These are phyloP conservation scores for Manis javanica DNA, from an alignment of 2,797 vertebrate species.

Conservation along the genomic window DNA sequence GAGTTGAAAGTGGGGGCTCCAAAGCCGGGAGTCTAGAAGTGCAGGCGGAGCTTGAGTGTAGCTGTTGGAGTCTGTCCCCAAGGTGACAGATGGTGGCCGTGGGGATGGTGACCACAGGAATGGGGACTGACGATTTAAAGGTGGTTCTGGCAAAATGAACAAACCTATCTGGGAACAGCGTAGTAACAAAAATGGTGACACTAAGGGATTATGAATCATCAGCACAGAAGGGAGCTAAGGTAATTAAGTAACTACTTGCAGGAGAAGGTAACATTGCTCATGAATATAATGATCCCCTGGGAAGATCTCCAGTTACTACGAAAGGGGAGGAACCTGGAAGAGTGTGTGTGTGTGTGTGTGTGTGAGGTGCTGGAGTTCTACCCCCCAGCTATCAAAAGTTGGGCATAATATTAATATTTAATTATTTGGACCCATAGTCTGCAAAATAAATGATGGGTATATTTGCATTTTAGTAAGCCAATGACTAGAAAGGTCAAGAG, in stretches of 20 bases:
- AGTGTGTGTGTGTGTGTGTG: neutral
- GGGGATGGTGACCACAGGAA: neutral
- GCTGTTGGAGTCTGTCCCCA: neutral
- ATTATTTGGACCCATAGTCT: neutral
- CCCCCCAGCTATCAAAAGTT: neutral
- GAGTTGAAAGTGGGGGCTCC: rapidly evolving
- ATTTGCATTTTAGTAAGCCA: neutral
- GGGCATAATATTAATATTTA: neutral
- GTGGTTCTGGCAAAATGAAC: neutral
- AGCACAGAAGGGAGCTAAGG: neutral
- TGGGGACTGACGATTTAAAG: neutral
- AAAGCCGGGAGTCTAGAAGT: too few relatives aligned
- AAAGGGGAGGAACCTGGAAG: neutral
- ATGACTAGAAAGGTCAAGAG: neutral
- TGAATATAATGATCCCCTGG: neutral
- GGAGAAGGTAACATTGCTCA: neutral
- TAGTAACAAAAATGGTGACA: neutral
- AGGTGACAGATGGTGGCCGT: neutral
- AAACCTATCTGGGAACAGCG: neutral
- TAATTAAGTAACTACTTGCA: neutral
- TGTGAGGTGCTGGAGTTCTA: too few relatives aligned
- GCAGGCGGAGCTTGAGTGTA: neutral
- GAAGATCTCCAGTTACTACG: neutral
- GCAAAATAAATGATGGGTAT: neutral
- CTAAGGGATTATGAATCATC: neutral